Base-by-base conservation (phyloP, 2,888 invertebrate species). In the Caenorhabditis panamensis region DNA sequence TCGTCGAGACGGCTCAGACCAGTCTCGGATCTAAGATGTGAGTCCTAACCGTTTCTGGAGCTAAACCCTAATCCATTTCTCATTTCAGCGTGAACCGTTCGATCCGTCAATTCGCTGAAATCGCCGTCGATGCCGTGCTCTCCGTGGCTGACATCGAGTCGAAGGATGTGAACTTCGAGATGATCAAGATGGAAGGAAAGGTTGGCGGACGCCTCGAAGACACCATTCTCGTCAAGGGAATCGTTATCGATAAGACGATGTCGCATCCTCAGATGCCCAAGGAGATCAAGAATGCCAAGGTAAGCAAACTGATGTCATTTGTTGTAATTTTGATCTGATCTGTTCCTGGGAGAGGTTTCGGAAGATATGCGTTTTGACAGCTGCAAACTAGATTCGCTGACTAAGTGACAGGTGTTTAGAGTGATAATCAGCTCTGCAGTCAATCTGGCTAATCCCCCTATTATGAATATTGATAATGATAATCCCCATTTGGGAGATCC, bases 141-240 rank as follows among this genome's bases (percentile, higher is more conserved):
- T 94, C 96, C 54, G 99, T 99, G 6, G 97, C 98, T 5, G 96
- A 99, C 92, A 93, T 97, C 86, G 95, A 95, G 88, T 95, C 95
- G 84, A 94, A 94, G 75, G 99, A 99, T 92, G 98, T 99, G 0
- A 98, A 99, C 93, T 99, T 99, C 92, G 99, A 99, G 92, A 93
- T 99, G 88, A 99, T 99, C 91, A 99, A 99, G 92, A 95, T 99
- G 75, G 96, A 97, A 91, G 96, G 96, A 22, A 99, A 99, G 93
- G 83, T 85, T 61, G 99, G 99, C 20, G 99, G 98, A 2, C 94
- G 95, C 79, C 94, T 99, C 92, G 99, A 99, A 91, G 99, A 99
- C 91, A 96, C 98, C 0, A 94, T 95, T 93, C 93, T 99, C 77
- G 97, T 99, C 20, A 95, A 95, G 87, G 99, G 99, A 73, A 99